A percentile compares a stretch with the other conserved stretches of the same genome.
Evolutionary conservation across 2,113 vertebrate genomes (phyloP).

Genomic region (Oncorhynchus kisutch): DNA sequence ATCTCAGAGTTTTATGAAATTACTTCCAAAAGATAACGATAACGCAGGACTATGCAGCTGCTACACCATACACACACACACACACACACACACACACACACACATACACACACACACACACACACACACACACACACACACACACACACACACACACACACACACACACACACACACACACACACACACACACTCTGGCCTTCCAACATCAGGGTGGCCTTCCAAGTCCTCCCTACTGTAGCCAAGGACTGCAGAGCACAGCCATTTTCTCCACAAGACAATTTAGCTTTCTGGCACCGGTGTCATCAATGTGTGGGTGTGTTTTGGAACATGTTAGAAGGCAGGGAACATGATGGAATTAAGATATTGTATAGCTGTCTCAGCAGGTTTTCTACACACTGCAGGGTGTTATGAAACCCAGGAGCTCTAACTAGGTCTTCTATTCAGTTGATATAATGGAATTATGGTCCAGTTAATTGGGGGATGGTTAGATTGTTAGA

Average conservation of each 20-base stretch:
- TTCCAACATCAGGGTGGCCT: constrained; percentile 11
- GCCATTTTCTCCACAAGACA: constrained; percentile 30
- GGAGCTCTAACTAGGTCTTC: constrained; percentile 35
- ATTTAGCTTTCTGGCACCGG: constrained; percentile 39
- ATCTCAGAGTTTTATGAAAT: too few species aligned
- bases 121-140: too few species aligned
- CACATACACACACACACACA: background rate
- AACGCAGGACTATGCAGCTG: too few species aligned
- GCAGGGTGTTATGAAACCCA: constrained; percentile 34
- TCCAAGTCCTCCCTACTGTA: constrained; percentile 3
- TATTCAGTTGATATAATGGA: constrained; percentile 32
- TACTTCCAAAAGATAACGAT: too few species aligned
- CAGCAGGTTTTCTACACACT: background rate
- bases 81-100: too few species aligned
- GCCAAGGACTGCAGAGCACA: constrained; percentile 10
- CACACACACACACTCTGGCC: too few species aligned
- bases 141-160: background rate
- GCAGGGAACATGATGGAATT: constrained; percentile 16
- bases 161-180: too few species aligned
- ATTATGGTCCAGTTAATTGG: constrained; percentile 44
- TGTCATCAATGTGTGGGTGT: constrained; percentile 6
- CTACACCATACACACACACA: background rate
- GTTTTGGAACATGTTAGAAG: constrained; percentile 25
- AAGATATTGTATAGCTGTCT: constrained; percentile 24
- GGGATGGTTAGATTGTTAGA: constrained; percentile 19